Evolutionary conservation across 2,113 vertebrate species (phyloP).

Genomic region (Clarias gariepinus): DNA sequence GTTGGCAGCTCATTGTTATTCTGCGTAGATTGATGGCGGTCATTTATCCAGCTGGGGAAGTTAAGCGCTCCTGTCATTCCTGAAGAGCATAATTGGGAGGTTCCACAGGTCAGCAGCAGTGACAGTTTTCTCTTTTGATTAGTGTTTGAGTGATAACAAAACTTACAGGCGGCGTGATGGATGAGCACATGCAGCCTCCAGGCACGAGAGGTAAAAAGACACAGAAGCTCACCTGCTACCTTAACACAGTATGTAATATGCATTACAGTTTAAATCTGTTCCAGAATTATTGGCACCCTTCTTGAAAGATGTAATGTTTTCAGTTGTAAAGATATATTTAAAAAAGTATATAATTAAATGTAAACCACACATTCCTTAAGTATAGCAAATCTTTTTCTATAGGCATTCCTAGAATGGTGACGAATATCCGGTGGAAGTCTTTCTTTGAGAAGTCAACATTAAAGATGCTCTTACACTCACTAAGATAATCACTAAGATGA

Average conservation of each 20-base stretch:
- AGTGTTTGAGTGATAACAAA: constrained; percentile 91
- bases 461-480: too few relatives aligned
- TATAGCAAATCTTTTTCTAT: neutral
- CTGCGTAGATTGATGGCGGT: constrained; percentile 87
- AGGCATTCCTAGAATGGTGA: neutral
- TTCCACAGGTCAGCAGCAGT: constrained; percentile 88
- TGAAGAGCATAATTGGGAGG: constrained; percentile 90
- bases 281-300: neutral
- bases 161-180: constrained; percentile 85
- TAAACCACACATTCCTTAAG: neutral
- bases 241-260: neutral
- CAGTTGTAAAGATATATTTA: neutral
- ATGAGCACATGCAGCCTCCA: constrained; percentile 67
- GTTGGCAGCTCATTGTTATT: constrained; percentile 89
- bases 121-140: constrained; percentile 93
- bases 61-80: constrained; percentile 93
- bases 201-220: neutral
- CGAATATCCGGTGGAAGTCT: neutral
- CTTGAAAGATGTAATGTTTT: neutral
- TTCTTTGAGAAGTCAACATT: neutral
- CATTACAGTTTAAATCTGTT: neutral
- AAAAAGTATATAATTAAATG: neutral
- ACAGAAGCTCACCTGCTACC: constrained; percentile 31
- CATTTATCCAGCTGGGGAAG: constrained; percentile 85
- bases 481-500: neutral